phyloP scores from a whole-genome alignment of 2,888 invertebrate genomes.

The Tribolium freemani region DNA sequence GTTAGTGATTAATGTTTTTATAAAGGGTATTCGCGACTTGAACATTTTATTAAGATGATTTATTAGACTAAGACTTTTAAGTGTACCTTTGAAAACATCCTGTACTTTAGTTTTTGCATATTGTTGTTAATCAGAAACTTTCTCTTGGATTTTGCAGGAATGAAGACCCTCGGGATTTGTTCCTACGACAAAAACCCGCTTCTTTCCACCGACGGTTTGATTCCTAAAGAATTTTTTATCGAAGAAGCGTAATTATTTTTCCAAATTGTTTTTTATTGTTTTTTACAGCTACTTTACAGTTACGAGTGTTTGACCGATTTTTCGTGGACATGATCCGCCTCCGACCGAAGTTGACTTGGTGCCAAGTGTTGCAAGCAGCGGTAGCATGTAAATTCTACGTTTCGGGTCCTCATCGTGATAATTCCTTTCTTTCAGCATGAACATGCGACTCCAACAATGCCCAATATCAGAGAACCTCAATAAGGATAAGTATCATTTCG shows the following conservation, averaged over 20 bases:
- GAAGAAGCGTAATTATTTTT: constrained; percentile 60
- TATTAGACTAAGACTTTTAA: too few species aligned
- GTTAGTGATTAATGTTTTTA: background rate
- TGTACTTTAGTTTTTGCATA: too few species aligned
- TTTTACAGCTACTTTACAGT: constrained; percentile 6
- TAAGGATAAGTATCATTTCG: constrained; percentile 39
- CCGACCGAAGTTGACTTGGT: constrained; percentile 23
- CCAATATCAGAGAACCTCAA: constrained; percentile 31
- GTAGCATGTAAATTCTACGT: constrained; percentile 4
- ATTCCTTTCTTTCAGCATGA: constrained; percentile 24
- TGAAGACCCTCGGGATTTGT: constrained; percentile 64
- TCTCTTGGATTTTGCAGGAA: constrained; percentile 49
- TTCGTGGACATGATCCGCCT: constrained; percentile 54
- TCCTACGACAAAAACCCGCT: constrained; percentile 59
- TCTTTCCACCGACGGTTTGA: constrained; percentile 53
- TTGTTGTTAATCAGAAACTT: too few species aligned
- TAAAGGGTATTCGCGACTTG: too few species aligned
- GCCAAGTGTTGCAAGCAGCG: background rate
- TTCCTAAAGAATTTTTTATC: constrained; percentile 60
- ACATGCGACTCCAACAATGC: constrained; percentile 33
- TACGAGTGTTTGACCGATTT: constrained; percentile 46
- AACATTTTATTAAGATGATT: too few species aligned
- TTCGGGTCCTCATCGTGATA: too few species aligned
- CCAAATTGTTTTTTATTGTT: constrained; percentile 4
- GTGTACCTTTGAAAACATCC: too few species aligned